Evolutionary conservation across 2,113 vertebrate genomes (phyloP).

Genomic region (Pseudopipra pipra): DNA sequence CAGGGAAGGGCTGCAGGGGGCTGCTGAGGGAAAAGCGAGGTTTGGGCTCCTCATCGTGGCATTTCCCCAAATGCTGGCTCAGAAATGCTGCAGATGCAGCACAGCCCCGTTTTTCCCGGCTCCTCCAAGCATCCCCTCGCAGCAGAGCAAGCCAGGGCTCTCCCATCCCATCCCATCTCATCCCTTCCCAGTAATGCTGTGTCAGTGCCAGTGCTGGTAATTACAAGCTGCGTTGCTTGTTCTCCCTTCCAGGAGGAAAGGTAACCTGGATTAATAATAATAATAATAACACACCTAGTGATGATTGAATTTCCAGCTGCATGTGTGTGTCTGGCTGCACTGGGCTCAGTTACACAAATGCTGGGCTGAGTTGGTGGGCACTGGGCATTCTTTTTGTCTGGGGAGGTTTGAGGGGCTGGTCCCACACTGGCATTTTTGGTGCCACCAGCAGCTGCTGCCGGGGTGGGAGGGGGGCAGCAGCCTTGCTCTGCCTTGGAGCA

Average conservation of each 20-base stretch:
- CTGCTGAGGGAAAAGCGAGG: background rate
- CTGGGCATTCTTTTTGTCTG: background rate
- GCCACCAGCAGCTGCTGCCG: background rate
- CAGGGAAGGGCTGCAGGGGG: background rate
- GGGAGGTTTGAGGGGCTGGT: background rate
- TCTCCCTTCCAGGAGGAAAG: background rate
- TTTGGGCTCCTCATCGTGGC: background rate
- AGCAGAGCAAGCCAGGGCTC: background rate
- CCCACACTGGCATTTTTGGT: background rate
- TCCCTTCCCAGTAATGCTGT: background rate
- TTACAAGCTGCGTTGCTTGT: background rate
- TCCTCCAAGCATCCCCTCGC: background rate
- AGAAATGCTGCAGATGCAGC: background rate
- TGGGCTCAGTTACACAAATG: background rate
- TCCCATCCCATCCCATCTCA: background rate
- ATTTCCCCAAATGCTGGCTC: background rate
- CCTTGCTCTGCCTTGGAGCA: background rate
- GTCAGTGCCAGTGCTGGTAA: background rate
- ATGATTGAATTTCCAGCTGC: background rate
- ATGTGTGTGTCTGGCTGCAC: background rate
- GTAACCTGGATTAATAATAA: background rate
- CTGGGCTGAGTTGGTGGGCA: background rate
- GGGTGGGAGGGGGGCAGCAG: background rate
- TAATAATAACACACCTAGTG: background rate
- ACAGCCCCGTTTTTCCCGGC: fast-evolving